Percentiles rank a stretch among this genome's conserved stretches.
Conservation (phyloP, 1,140 invertebrate species). For the Diorhabda carinulata region DNA sequence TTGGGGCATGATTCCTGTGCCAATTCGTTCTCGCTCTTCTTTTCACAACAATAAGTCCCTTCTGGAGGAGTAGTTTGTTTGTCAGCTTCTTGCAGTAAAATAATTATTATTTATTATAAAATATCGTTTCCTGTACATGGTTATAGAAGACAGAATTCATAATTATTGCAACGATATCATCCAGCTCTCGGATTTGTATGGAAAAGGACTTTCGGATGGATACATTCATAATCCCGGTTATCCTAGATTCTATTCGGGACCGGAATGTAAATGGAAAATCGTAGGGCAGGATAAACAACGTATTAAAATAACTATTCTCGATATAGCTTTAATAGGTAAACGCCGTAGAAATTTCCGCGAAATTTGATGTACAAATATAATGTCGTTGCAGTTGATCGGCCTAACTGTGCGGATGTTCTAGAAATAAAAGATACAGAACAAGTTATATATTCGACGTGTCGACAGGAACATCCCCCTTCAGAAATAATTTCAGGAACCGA, state of each 20-base stretch:
- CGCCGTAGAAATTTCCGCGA: slow-evolving; percentile 13
- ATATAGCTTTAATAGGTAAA: slow-evolving; percentile 57
- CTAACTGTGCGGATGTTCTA: slow-evolving; percentile 36
- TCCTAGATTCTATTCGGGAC: slow-evolving; percentile 59
- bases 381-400: neutral
- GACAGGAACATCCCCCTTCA: slow-evolving; percentile 33
- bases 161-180: slow-evolving; percentile 57
- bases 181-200: slow-evolving; percentile 37
- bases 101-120: too few species aligned
- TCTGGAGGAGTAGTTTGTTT: too few species aligned
- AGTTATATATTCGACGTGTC: slow-evolving; percentile 37
- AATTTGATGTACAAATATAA: neutral
- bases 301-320: slow-evolving; percentile 54
- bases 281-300: slow-evolving; percentile 51
- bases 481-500: slow-evolving; percentile 35
- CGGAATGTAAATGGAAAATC: slow-evolving; percentile 55
- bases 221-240: slow-evolving; percentile 61
- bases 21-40: too few species aligned
- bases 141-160: slow-evolving; percentile 37
- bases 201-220: slow-evolving; percentile 47
- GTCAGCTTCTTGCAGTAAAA: too few species aligned
- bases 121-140: neutral
- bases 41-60: too few species aligned
- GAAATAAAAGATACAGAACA: slow-evolving; percentile 38
- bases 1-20: too few species aligned